Percentiles rank a stretch among this genome's conserved stretches.
These are phyloP conservation scores for Carassius carassius DNA, from an alignment of 2,113 vertebrate genomes.

Conservation along the genomic window DNA sequence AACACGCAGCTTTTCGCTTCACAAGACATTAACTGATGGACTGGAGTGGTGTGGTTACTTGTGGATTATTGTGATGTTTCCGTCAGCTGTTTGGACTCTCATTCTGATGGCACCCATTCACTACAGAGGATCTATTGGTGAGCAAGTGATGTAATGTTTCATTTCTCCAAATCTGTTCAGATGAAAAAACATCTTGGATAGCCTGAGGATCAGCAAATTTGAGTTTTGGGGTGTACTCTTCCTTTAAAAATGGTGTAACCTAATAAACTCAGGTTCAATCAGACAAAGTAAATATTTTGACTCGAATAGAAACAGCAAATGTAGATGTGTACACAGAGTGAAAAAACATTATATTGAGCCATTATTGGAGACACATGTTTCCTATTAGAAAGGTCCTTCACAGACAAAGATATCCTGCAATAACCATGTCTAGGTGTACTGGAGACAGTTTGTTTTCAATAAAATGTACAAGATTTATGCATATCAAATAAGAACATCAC, in stretches of 20 bases:
- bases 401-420: slow-evolving; percentile 5
- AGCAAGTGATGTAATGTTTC: no score
- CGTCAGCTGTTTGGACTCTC: no score
- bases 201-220: no score
- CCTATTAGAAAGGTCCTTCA: slow-evolving; percentile 24
- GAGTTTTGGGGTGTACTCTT: no score
- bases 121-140: no score
- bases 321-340: not conserved
- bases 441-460: not conserved
- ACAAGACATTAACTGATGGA: no score
- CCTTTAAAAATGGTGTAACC: not conserved
- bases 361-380: slow-evolving; percentile 46
- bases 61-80: no score
- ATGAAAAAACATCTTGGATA: no score
- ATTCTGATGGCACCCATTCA: no score
- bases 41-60: no score
- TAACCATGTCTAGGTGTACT: slow-evolving; percentile 10
- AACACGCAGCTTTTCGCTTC: no score
- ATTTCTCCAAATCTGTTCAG: no score
- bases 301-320: not conserved
- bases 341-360: slow-evolving; percentile 4
- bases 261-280: not conserved
- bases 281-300: not conserved
- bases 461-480: not conserved
- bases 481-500: not conserved